Evolutionary conservation across 1,140 invertebrate genomes (phyloP), one percentile per base, ranked within the genome.

Genomic region (Neuroterus valhalla): DNA sequence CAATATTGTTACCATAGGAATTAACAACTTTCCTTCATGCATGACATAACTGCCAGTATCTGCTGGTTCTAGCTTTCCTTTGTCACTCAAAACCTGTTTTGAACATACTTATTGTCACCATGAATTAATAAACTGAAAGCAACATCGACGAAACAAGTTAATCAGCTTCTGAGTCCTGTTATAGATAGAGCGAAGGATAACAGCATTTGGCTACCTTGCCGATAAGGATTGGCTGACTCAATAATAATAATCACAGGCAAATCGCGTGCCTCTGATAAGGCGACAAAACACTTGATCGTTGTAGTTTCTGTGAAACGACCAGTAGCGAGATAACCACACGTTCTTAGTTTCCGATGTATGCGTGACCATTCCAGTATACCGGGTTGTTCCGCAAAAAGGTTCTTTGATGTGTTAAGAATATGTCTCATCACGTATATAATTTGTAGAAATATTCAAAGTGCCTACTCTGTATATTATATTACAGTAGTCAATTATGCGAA

Each of bases 211-310:
- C 6, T 62, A 14, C 12, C 52, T 55, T 55, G 3, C 19, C 12
- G 50, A 55, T 55, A 55, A 55, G 50, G 5, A 55, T 55, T 62
- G 52, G 52, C 31, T 23, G 52, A 31, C 52, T 31, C 21, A 31
- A 31, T 31, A 31, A 31, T 3, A 10, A 55, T 55, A 23, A 55
- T 55, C 50, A 31, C 15, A 14, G 52, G 52, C 26, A 26, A 42
- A 45, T 66, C 71, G 71, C 70, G 69, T 66, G 44, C 46, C 73
- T 46, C 46, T 71, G 73, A 74, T 71, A 79, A 76, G 62, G 69
- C 71, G 71, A 78, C 74, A 79, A 77, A 75, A 70, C 72, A 74
- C 68, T 42, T 45, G 21, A 71, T 66, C 55, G 66, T 46, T 44
- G 44, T 31, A 45, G 66, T 43, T 71, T 43, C 46, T 62, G 52